These are phyloP conservation scores for Xerus rutilus DNA, from an alignment of 2,797 vertebrate species.

Conservation along the genomic window DNA sequence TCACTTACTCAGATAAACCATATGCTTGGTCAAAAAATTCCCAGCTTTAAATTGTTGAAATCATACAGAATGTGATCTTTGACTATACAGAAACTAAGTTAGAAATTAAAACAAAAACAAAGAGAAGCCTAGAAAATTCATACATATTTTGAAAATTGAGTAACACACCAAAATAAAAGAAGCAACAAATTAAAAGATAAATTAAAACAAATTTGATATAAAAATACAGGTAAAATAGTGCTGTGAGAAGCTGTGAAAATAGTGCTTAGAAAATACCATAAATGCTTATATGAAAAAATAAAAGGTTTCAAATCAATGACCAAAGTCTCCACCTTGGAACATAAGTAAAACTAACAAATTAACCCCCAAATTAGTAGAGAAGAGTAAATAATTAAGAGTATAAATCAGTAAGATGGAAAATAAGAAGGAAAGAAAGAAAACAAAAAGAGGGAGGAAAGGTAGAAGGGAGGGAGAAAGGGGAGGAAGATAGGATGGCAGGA, in stretches of 20 bases:
- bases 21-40: not conserved
- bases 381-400: not conserved
- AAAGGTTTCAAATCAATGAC: not conserved
- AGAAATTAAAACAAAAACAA: not conserved
- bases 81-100: not conserved
- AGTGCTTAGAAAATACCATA: not conserved
- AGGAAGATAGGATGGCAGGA: not conserved
- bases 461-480: too few relatives aligned
- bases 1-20: not conserved
- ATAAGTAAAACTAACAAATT: not conserved
- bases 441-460: not conserved
- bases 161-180: not conserved
- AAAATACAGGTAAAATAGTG: not conserved
- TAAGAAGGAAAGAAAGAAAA: too few relatives aligned
- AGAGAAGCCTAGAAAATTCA: not conserved
- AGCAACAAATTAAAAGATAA: not conserved
- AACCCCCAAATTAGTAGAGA: not conserved
- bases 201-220: not conserved
- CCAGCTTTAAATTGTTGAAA: not conserved
- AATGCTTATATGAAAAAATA: not conserved
- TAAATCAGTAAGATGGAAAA: not conserved
- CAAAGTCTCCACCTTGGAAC: not conserved
- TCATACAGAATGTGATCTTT: not conserved
- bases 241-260: not conserved
- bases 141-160: not conserved